Evolutionary conservation across 2,113 vertebrate genomes (phyloP).

Genomic region (Anoura caudifer): DNA sequence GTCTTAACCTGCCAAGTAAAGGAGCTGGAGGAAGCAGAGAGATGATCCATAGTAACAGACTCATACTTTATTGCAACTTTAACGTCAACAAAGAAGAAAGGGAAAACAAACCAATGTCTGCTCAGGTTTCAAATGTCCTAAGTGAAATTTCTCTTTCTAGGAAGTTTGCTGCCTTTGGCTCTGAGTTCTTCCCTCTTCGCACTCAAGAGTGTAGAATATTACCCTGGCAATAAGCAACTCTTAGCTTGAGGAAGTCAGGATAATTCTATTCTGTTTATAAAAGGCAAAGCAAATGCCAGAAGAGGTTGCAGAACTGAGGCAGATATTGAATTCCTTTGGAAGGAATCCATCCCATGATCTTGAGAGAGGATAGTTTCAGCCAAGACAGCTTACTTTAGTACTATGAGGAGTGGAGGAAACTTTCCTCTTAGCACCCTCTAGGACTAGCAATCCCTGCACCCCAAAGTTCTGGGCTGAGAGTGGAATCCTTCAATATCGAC

Average conservation of each 20-base stretch:
- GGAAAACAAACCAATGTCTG: background rate
- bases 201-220: background rate
- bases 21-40: background rate
- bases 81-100: background rate
- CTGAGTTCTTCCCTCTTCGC: background rate
- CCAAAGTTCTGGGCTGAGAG: background rate
- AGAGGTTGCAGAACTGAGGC: background rate
- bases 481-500: background rate
- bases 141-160: background rate
- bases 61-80: background rate
- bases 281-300: background rate
- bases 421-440: background rate
- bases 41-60: background rate
- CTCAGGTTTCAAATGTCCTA: background rate
- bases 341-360: background rate
- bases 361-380: background rate
- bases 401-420: background rate
- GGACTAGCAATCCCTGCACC: background rate
- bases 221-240: background rate
- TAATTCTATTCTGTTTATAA: constrained; percentile 12
- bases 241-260: background rate
- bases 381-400: background rate
- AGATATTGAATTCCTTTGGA: background rate
- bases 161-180: background rate
- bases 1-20: background rate